phyloP scores from a whole-genome alignment of 2,113 vertebrate species.

The Pica pica region DNA sequence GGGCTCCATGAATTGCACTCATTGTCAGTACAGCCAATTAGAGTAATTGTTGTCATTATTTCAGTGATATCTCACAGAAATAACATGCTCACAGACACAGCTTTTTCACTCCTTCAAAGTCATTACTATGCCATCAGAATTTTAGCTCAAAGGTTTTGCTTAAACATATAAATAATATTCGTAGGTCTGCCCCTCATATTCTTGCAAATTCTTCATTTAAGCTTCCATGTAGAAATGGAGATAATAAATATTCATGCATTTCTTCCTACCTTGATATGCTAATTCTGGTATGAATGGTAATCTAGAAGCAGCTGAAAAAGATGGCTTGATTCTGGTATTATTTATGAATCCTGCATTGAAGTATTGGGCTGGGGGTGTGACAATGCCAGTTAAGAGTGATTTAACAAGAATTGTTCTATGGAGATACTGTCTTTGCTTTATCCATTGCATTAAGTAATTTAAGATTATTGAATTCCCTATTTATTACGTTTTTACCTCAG shows the following conservation, averaged over 20 bases:
- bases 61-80: conserved; percentile 21
- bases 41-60: conserved; percentile 15
- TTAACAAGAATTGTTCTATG: not conserved
- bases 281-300: conserved; percentile 62
- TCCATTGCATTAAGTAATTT: not conserved
- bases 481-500: not conserved
- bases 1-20: not conserved
- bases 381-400: conserved; percentile 29
- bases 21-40: conserved; percentile 23
- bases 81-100: not conserved
- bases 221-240: conserved; percentile 46
- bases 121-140: not conserved
- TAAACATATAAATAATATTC: conserved; percentile 40
- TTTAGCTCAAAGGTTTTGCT: conserved; percentile 21
- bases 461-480: not conserved
- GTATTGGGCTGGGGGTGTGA: conserved; percentile 29
- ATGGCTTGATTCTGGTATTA: conserved; percentile 62
- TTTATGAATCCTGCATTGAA: conserved; percentile 68
- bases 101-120: conserved; percentile 29
- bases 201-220: conserved; percentile 67
- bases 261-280: conserved; percentile 74
- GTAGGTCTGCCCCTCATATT: conserved; percentile 62
- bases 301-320: conserved; percentile 64
- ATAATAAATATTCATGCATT: conserved; percentile 73
- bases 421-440: not conserved